These are phyloP conservation scores for Tenualosa thibaudeaui DNA, from an alignment of 2,797 vertebrate genomes.

Conservation along the genomic window DNA sequence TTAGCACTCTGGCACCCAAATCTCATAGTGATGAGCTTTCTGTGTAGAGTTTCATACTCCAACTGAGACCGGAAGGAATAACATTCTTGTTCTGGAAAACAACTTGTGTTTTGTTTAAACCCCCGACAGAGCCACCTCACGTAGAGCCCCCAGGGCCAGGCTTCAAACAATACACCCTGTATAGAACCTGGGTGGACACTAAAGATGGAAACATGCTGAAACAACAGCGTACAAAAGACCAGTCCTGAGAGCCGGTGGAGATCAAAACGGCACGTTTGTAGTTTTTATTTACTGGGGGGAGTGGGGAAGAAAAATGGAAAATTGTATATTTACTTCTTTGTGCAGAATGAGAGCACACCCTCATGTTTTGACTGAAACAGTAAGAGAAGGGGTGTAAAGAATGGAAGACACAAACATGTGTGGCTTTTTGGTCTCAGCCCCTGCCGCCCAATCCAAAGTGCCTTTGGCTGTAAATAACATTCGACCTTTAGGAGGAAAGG, in stretches of 20 bases:
- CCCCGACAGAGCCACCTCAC: neutral
- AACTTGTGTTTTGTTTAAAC: neutral
- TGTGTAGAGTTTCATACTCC: neutral
- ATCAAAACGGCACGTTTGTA: neutral
- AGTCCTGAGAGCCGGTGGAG: neutral
- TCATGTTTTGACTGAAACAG: neutral
- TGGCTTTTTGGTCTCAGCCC: neutral
- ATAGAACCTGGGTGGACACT: neutral
- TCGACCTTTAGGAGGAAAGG: conserved; percentile 43
- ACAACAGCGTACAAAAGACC: conserved; percentile 6
- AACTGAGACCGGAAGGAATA: neutral
- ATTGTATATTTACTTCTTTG: neutral
- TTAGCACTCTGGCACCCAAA: neutral
- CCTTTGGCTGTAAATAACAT: conserved; percentile 41
- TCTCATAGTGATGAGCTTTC: neutral
- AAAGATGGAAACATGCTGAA: conserved; percentile 1
- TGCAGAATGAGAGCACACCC: neutral
- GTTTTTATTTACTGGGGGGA: neutral
- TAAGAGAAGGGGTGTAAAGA: neutral
- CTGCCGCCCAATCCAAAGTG: neutral
- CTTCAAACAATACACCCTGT: neutral
- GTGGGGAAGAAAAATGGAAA: neutral
- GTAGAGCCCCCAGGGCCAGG: neutral
- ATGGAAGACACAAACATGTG: neutral
- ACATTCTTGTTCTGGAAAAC: neutral